Base-by-base conservation (phyloP, 2,113 vertebrate genomes). In the Nothocercus nigrocapillus region DNA sequence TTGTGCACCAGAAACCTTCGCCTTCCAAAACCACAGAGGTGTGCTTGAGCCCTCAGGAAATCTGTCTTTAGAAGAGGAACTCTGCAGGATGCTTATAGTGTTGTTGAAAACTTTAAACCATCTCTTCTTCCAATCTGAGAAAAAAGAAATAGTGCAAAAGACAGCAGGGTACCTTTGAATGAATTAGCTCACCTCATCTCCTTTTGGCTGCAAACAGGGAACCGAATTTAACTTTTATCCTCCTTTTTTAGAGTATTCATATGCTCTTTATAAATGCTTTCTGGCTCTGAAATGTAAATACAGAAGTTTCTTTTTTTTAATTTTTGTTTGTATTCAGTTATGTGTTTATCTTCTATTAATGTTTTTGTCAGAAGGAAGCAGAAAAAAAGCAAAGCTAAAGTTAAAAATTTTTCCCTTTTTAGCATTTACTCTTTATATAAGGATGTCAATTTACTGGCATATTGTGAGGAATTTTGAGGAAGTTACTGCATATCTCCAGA, bases 191-290 rank as follows among this genome's bases (percentile, higher is more conserved):
- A 32, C 36, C 18, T 38, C 15, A 7, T 45, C 19, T 10, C 13
- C 13, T 59, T 83, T 78, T 14, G 19, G 11, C 42, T 63, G 30
- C 4, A 83, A 79, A 34, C 22, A 36, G 8, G 63, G 86, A 56
- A 34, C 13, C n/a, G 19, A 11, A 54, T 16, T 27, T 73, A 12
- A 8, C 20, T 21, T 70, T 67, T 74, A 27, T 59, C 9, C 38
- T 59, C 25, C 14, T 75, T 70, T 42, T 0, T 79, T 47, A 40
- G 22, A 66, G 58, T 13, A 69, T 30, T 8, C 0, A 0, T 32
- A 47, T 25, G 11, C 7, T 63, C 30, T 15, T 64, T 64, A 34
- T 8, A 64, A 42, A 70, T 66, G 36, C 7, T 92, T 86, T 11
- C 18, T 79, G 6, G 6, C 9, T 94, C 44, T 76, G 67, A 82